These are phyloP conservation scores for Pongo abelii DNA, from an alignment of 2,113 vertebrate species.

Conservation along the genomic window DNA sequence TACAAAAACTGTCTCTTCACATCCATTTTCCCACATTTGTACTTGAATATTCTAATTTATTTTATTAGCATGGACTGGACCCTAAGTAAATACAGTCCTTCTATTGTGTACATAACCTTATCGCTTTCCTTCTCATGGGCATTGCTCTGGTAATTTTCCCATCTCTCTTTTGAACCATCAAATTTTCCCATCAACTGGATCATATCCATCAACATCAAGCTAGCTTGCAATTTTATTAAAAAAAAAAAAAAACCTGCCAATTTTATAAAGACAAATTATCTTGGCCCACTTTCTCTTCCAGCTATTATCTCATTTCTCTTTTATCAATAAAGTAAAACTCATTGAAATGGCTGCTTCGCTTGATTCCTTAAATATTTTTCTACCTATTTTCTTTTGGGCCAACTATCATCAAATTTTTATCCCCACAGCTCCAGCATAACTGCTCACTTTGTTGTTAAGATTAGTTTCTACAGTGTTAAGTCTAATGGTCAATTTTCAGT, in stretches of 20 bases:
- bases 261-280: neutral
- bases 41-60: neutral
- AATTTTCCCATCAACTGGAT: neutral
- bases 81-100: neutral
- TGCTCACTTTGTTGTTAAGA: neutral
- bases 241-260: neutral
- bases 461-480: neutral
- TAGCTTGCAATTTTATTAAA: neutral
- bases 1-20: neutral
- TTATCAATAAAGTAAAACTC: neutral
- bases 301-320: neutral
- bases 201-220: neutral
- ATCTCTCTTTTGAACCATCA: neutral
- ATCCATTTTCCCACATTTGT: neutral
- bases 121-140: neutral
- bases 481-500: neutral
- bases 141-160: neutral
- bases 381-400: neutral
- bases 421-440: neutral
- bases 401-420: neutral
- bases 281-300: neutral
- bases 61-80: neutral
- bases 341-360: neutral
- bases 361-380: neutral
- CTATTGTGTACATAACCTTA: rapidly evolving